phyloP scores from a whole-genome alignment of 1,140 invertebrate genomes.

The Sitodiplosis mosellana region DNA sequence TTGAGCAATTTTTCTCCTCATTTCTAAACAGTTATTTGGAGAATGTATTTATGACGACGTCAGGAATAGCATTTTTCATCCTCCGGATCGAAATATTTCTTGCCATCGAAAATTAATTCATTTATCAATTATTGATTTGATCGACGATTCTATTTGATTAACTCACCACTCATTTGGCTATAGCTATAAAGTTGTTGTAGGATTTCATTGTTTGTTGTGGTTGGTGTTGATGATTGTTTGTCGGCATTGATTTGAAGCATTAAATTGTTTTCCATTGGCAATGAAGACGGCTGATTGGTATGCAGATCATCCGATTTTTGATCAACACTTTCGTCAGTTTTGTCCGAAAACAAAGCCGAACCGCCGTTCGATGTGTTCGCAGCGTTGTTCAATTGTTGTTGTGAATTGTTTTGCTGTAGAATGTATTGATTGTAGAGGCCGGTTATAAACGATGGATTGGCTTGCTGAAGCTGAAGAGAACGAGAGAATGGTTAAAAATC shows the following conservation, averaged over 20 bases:
- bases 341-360: constrained; percentile 8
- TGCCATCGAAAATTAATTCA: too few species aligned
- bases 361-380: not conserved
- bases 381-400: not conserved
- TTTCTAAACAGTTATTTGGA: too few species aligned
- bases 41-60: too few species aligned
- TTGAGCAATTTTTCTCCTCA: too few species aligned
- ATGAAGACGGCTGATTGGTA: constrained; percentile 13
- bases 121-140: too few species aligned
- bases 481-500: too few species aligned
- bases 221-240: not conserved
- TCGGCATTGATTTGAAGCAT: constrained; percentile 1
- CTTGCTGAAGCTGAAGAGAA: too few species aligned
- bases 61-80: too few species aligned
- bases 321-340: constrained; percentile 10
- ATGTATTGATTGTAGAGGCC: not conserved
- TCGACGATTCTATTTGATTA: not conserved
- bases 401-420: not conserved
- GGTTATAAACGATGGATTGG: not conserved
- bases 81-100: too few species aligned
- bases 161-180: constrained; percentile 23
- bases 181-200: constrained; percentile 18
- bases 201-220: constrained; percentile 5
- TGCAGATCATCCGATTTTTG: constrained; percentile 10
- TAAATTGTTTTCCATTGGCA: constrained; percentile 7